phyloP scores from a whole-genome alignment of 2,797 vertebrate species.

The Pseudochirops cupreus region DNA sequence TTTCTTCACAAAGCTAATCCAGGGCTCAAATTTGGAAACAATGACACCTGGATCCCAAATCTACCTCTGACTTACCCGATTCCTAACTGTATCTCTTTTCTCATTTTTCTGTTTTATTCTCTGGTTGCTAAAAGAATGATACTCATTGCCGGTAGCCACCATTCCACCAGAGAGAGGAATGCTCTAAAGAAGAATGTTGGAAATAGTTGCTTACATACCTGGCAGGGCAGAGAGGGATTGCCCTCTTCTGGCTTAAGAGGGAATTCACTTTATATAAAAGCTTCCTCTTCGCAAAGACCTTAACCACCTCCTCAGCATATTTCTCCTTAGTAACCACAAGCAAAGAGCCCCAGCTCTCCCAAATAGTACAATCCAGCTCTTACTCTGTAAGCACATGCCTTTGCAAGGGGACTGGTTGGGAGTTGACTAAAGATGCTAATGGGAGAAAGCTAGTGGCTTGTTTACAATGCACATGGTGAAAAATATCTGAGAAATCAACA shows the following conservation, averaged over 20 bases:
- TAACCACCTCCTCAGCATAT: not conserved
- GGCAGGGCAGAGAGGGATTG: not conserved
- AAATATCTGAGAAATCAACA: conserved; percentile 15
- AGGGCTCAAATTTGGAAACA: not conserved
- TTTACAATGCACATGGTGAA: not conserved
- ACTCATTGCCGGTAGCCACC: not conserved
- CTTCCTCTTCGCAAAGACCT: not conserved
- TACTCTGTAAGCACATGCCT: not conserved
- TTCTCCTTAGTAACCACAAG: not conserved
- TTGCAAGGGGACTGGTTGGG: not conserved
- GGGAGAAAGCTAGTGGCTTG: not conserved
- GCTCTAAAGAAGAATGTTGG: not conserved
- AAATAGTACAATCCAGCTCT: not conserved
- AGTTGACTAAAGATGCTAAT: not conserved
- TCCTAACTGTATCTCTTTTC: not conserved
- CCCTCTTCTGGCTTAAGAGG: accelerated
- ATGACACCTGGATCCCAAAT: not conserved
- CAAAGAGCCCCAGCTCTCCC: not conserved
- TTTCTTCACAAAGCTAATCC: not conserved
- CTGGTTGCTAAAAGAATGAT: not conserved
- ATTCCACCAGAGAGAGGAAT: not conserved
- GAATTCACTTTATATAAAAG: not conserved
- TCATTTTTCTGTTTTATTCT: not conserved
- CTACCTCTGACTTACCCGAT: not conserved
- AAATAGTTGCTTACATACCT: not conserved